Percentiles rank a stretch among this genome's conserved stretches.
phyloP scores from a whole-genome alignment of 2,888 invertebrate species.

The Mantis religiosa region DNA sequence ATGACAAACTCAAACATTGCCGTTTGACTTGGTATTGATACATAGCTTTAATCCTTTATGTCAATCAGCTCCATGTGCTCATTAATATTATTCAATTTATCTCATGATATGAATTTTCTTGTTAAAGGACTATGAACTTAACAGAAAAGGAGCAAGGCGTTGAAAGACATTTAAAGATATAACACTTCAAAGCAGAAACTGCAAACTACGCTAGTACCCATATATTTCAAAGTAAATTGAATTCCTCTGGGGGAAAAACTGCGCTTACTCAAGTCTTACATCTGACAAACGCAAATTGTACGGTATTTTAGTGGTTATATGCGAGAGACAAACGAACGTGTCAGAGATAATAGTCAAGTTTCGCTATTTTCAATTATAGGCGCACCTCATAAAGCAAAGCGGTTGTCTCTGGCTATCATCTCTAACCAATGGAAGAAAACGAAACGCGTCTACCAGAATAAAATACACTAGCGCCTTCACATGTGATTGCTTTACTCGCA shows the following conservation, averaged over 20 bases:
- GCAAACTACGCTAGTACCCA: too few relatives aligned
- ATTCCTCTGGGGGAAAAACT: not conserved
- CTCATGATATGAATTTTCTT: too few relatives aligned
- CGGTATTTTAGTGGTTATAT: not conserved
- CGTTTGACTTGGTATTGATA: too few relatives aligned
- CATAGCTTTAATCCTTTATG: too few relatives aligned
- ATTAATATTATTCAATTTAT: too few relatives aligned
- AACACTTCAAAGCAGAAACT: too few relatives aligned
- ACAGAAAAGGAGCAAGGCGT: too few relatives aligned
- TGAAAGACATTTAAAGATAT: too few relatives aligned
- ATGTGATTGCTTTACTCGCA: not conserved
- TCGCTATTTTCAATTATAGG: not conserved
- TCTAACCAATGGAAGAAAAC: not conserved
- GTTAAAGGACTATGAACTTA: too few relatives aligned
- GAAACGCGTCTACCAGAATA: not conserved
- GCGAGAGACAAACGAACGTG: not conserved
- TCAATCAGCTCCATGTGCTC: too few relatives aligned
- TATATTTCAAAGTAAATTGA: not conserved
- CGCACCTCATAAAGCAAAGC: not conserved
- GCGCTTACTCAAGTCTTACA: not conserved
- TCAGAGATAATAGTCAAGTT: not conserved
- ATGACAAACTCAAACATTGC: too few relatives aligned
- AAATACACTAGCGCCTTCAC: not conserved
- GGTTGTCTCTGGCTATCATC: not conserved
- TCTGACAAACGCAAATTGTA: not conserved